A percentile compares a stretch with the other conserved stretches of the same genome.
Conservation (phyloP, 2,888 invertebrate species). For the Mythimna loreyi region DNA sequence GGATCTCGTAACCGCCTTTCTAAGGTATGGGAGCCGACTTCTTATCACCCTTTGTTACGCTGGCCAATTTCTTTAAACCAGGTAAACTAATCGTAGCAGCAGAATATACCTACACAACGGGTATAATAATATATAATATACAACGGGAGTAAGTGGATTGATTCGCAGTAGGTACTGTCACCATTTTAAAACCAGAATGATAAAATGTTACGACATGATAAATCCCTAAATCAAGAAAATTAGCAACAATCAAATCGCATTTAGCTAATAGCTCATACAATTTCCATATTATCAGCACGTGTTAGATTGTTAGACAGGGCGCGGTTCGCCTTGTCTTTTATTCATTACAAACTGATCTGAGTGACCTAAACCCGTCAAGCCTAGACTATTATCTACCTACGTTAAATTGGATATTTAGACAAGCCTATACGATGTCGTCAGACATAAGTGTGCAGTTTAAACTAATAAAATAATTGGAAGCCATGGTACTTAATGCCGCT, state of each 20-base stretch:
- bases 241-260: slow-evolving; percentile 15
- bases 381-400: slow-evolving; percentile 56
- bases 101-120: too few relatives aligned
- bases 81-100: too few relatives aligned
- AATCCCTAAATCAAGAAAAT: slow-evolving; percentile 17
- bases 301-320: slow-evolving; percentile 72
- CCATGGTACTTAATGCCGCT: slow-evolving; percentile 37
- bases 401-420: slow-evolving; percentile 48
- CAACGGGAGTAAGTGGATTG: too few relatives aligned
- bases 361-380: slow-evolving; percentile 79
- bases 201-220: too few relatives aligned
- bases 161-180: too few relatives aligned
- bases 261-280: slow-evolving; percentile 39
- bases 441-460: slow-evolving; percentile 31
- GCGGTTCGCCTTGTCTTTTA: slow-evolving; percentile 70
- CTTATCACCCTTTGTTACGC: background rate
- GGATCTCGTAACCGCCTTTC: background rate
- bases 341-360: slow-evolving; percentile 66
- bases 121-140: too few relatives aligned
- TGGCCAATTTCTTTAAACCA: background rate
- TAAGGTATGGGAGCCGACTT: background rate
- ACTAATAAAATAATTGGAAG: slow-evolving; percentile 34
- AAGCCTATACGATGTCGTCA: slow-evolving; percentile 40
- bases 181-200: background rate
- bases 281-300: slow-evolving; percentile 66